phyloP scores from a whole-genome alignment of 2,888 invertebrate genomes.

The Amphipyra tragopoginis region DNA sequence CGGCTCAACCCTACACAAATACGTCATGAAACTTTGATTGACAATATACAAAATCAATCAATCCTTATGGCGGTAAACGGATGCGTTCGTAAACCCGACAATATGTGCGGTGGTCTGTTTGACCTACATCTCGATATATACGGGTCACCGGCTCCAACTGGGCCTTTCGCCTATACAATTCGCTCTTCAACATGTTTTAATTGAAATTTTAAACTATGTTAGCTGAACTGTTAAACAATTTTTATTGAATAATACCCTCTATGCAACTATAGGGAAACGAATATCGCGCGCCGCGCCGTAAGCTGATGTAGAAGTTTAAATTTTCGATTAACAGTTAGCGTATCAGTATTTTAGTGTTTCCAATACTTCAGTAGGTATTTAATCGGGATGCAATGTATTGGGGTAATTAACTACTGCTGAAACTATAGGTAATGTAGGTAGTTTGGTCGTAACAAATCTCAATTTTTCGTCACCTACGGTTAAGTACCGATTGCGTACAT shows the following conservation, averaged over 20 bases:
- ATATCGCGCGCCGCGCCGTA: not conserved
- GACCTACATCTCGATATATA: constrained; percentile 81
- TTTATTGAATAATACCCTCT: constrained; percentile 30
- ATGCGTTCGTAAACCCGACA: constrained; percentile 64
- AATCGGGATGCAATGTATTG: too few relatives aligned
- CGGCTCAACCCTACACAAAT: too few relatives aligned
- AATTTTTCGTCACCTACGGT: constrained; percentile 35
- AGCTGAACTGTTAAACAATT: constrained; percentile 29
- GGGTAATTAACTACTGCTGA: too few relatives aligned
- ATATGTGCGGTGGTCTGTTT: constrained; percentile 77
- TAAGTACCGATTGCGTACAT: not conserved
- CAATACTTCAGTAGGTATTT: too few relatives aligned
- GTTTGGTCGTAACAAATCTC: constrained; percentile 37
- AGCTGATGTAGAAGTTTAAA: too few relatives aligned
- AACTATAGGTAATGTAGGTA: too few relatives aligned
- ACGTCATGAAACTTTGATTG: constrained; percentile 30
- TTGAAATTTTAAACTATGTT: constrained; percentile 70
- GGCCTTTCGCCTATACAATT: constrained; percentile 67
- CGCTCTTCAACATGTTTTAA: constrained; percentile 71
- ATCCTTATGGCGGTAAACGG: constrained; percentile 29
- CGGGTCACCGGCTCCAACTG: constrained; percentile 76
- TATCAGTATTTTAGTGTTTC: too few relatives aligned
- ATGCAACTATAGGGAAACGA: constrained; percentile 11
- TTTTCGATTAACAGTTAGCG: too few relatives aligned
- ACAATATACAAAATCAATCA: constrained; percentile 43